Percentiles rank a stretch among this genome's conserved stretches.
These are phyloP conservation scores for Rotaria macrura DNA, from an alignment of 2,888 invertebrate species.

Conservation along the genomic window DNA sequence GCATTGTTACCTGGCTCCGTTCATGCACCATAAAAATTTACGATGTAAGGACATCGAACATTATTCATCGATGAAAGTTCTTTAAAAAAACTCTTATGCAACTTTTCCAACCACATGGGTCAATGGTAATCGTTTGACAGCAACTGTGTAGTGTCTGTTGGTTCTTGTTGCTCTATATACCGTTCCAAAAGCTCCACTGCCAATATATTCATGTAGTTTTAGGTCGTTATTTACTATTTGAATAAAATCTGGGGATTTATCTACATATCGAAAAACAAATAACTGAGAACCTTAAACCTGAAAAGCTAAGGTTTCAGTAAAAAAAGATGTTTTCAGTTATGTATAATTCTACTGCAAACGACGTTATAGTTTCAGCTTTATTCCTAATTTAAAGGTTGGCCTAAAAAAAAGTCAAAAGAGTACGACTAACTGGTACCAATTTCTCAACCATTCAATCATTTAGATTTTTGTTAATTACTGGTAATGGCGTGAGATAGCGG, in stretches of 20 bases:
- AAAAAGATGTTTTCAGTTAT: too few relatives aligned
- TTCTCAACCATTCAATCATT: too few relatives aligned
- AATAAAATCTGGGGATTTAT: background rate
- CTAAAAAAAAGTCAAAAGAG: too few relatives aligned
- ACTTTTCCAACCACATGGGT: background rate
- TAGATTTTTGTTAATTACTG: too few relatives aligned
- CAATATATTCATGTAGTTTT: background rate
- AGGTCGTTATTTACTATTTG: background rate
- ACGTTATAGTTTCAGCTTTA: too few relatives aligned
- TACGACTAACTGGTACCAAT: too few relatives aligned
- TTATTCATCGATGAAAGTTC: background rate
- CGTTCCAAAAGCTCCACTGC: background rate
- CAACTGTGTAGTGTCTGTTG: background rate
- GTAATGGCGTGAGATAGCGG: too few relatives aligned
- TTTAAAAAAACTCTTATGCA: background rate
- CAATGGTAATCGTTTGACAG: background rate
- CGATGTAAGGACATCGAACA: background rate
- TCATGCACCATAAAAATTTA: constrained; percentile 41
- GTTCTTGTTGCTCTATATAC: background rate
- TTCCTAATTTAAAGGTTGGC: too few relatives aligned
- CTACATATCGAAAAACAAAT: background rate
- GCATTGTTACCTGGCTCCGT: constrained; percentile 39
- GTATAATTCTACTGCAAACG: too few relatives aligned
- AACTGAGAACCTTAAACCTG: too few relatives aligned
- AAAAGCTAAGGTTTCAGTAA: too few relatives aligned